These are phyloP conservation scores for Matsumyia berberina DNA, from an alignment of 2,888 invertebrate genomes.

Conservation along the genomic window DNA sequence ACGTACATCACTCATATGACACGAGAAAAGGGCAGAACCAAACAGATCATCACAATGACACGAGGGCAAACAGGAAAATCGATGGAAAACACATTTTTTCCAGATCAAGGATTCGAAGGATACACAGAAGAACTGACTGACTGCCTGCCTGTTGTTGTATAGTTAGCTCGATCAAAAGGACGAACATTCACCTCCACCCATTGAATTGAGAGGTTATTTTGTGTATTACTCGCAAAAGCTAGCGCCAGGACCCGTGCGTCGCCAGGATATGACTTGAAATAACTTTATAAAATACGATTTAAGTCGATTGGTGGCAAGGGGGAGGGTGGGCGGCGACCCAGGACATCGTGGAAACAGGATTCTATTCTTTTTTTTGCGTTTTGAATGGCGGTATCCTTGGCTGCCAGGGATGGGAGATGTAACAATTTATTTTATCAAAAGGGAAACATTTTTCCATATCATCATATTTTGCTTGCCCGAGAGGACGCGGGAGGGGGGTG, in stretches of 20 bases:
- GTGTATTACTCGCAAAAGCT: background rate
- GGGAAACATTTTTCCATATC: conserved; percentile 35
- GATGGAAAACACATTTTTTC: conserved; percentile 37
- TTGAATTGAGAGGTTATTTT: conserved; percentile 42
- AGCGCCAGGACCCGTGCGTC: conserved; percentile 9
- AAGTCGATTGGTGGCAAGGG: conserved; percentile 15
- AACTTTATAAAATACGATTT: conserved; percentile 50
- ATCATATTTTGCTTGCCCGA: conserved; percentile 42
- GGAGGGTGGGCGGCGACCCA: background rate
- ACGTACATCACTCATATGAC: conserved; percentile 55
- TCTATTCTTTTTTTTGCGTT: conserved; percentile 13
- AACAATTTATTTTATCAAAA: conserved; percentile 53
- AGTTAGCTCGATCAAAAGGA: conserved; percentile 51
- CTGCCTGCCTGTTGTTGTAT: conserved; percentile 31
- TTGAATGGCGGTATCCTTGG: conserved; percentile 22
- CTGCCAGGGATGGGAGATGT: conserved; percentile 20
- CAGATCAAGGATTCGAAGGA: conserved; percentile 23
- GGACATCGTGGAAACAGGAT: conserved; percentile 2
- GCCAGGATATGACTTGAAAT: conserved; percentile 53
- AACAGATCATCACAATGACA: conserved; percentile 35
- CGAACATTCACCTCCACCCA: conserved; percentile 16
- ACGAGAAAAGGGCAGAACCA: conserved; percentile 7
- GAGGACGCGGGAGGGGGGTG: background rate
- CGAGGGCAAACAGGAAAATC: conserved; percentile 33
- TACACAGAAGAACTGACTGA: background rate